phyloP scores from a whole-genome alignment of 1,140 invertebrate species.

The Musca domestica region DNA sequence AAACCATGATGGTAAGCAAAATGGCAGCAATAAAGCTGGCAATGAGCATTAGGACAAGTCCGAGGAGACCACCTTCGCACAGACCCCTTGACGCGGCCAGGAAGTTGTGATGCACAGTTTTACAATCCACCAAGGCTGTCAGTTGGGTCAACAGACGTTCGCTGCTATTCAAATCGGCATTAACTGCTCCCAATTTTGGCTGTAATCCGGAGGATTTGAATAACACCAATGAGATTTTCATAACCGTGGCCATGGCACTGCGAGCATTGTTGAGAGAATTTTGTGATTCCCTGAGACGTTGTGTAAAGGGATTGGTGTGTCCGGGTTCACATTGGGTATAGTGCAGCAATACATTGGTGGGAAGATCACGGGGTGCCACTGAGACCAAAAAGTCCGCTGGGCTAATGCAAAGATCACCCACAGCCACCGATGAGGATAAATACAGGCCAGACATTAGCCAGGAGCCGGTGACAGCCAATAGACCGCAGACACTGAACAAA shows the following conservation, averaged over 20 bases:
- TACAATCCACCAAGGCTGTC: slow-evolving; percentile 75
- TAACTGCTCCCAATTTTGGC: slow-evolving; percentile 68
- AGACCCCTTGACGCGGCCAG: slow-evolving; percentile 70
- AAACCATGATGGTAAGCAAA: slow-evolving; percentile 86
- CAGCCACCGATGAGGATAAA: slow-evolving; percentile 74
- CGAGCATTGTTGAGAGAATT: slow-evolving; percentile 70
- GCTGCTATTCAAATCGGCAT: slow-evolving; percentile 68
- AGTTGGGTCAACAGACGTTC: slow-evolving; percentile 62
- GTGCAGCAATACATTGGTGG: slow-evolving; percentile 69
- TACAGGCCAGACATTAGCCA: slow-evolving; percentile 84
- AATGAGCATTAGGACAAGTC: slow-evolving; percentile 78
- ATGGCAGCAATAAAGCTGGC: slow-evolving; percentile 81
- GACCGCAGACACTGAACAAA: slow-evolving; percentile 71
- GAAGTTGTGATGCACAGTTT: slow-evolving; percentile 76
- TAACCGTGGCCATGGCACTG: slow-evolving; percentile 49
- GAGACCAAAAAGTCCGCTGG: slow-evolving; percentile 76
- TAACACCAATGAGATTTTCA: slow-evolving; percentile 50
- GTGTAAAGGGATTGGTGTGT: slow-evolving; percentile 75
- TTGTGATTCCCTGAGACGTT: slow-evolving; percentile 71
- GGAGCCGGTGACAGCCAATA: slow-evolving; percentile 86
- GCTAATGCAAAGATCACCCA: slow-evolving; percentile 74
- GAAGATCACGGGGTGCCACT: slow-evolving; percentile 70
- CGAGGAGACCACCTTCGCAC: slow-evolving; percentile 78
- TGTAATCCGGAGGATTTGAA: slow-evolving; percentile 59
- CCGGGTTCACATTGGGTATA: slow-evolving; percentile 79